Evolutionary conservation across 1,140 invertebrate species (phyloP), one percentile per base, ranked within the genome.

Genomic region (Ptiloglossa arizonensis): DNA sequence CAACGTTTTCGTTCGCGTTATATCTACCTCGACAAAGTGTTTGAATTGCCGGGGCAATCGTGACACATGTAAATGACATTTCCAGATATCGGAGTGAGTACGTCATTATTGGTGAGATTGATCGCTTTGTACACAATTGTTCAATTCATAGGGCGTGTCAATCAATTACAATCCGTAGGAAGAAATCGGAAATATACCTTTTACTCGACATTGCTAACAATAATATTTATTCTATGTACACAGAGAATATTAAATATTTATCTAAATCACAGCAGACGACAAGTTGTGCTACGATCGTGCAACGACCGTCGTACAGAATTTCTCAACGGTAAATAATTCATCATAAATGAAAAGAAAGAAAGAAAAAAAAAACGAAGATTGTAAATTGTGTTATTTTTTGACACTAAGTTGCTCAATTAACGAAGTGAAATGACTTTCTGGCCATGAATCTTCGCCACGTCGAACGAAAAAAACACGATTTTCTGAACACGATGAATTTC

Each of bases 41-140:
- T 64, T 17, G 64, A 41, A 66, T 38, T 46, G 62, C 50, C 27
- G 50, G 68, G 63, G 62, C 50, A 82, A 81, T 82, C 48, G 59
- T 70, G 59, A 32, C 24, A 70, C 57, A 27, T 70, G 71, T 52
- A 60, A 59, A 59, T 82, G 79, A 81, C 71, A 64, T 82, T 81
- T 82, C 44, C 80, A 54, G 22, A 54, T 73, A 73, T 59, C 17
- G 44, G 46, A 4, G 46, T 67, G 64, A 27, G 56, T 71, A 81
- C 27, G 79, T 50, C 56, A 81, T 81, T n/a, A 41, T 71, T 66
- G 32, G 5, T 44, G 44, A 72, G 46, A 79, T 38, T 56, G 68
- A 72, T 38, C 17, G 64, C 19, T 67, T 52, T 52, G 5, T 22
- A 35, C 15, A 52, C 5, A 19, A n/a, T 32, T 35, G 35, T 41